Evolutionary conservation across 2,113 vertebrate species (phyloP).

Genomic region (Xiphophorus hellerii): DNA sequence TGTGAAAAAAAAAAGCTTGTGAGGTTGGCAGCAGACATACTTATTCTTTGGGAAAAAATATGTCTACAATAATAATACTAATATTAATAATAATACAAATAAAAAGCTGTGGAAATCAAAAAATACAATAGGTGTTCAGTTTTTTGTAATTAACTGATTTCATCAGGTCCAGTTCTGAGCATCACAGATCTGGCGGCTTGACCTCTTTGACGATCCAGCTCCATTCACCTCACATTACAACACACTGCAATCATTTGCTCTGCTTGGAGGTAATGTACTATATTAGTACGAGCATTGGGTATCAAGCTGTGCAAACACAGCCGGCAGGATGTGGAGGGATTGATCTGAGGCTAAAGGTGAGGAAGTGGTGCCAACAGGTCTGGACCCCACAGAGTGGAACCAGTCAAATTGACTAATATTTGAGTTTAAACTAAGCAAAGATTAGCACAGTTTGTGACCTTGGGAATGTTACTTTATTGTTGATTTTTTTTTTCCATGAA

Average conservation of each 20-base stretch:
- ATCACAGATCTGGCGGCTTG: constrained; percentile 6
- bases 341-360: constrained; percentile 68
- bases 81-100: background rate
- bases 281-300: constrained; percentile 59
- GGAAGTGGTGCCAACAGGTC: constrained; percentile 72
- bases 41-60: too few relatives aligned
- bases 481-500: constrained; percentile 13
- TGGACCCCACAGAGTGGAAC: constrained; percentile 75
- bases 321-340: constrained; percentile 50
- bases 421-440: constrained; percentile 70
- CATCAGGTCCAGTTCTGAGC: background rate
- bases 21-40: background rate
- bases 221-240: constrained; percentile 37
- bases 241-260: constrained; percentile 51
- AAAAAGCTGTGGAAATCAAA: background rate
- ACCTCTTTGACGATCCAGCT: constrained; percentile 33
- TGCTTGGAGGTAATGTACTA: constrained; percentile 60
- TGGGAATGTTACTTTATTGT: constrained; percentile 43
- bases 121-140: rapidly evolving
- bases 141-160: background rate
- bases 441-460: constrained; percentile 69
- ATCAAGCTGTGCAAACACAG: constrained; percentile 78
- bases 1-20: background rate
- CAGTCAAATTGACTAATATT: constrained; percentile 70
- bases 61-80: background rate